A percentile compares a stretch with the other conserved stretches of the same genome.
Evolutionary conservation across 2,888 invertebrate genomes (phyloP).

Genomic region (Morpho deidamia): DNA sequence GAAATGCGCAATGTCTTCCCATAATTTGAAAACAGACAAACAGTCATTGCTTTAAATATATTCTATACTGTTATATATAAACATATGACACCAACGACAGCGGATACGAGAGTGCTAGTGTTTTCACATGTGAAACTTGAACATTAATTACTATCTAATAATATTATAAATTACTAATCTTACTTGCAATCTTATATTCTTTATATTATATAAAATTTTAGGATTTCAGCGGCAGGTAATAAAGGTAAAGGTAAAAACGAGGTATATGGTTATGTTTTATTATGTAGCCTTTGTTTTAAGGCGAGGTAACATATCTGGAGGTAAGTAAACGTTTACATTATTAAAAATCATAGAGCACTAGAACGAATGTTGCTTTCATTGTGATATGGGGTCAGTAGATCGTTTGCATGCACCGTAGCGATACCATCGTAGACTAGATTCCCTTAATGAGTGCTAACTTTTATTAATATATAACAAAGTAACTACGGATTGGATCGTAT

Average conservation of each 20-base stretch:
- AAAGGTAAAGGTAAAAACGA: slow-evolving; percentile 11
- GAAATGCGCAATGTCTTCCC: slow-evolving; percentile 80
- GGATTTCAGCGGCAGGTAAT: slow-evolving; percentile 65
- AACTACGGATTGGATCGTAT: slow-evolving; percentile 41
- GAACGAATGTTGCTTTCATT: slow-evolving; percentile 45
- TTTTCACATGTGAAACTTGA: slow-evolving; percentile 78
- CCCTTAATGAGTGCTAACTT: slow-evolving; percentile 43
- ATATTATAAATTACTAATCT: slow-evolving; percentile 73
- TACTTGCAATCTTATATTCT: slow-evolving; percentile 57
- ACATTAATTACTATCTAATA: slow-evolving; percentile 65
- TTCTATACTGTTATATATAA: slow-evolving; percentile 60
- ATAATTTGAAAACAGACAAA: slow-evolving; percentile 70
- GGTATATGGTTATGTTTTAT: neutral
- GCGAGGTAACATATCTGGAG: slow-evolving; percentile 55
- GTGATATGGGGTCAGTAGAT: slow-evolving; percentile 52
- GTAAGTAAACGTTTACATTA: slow-evolving; percentile 51
- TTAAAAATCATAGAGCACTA: slow-evolving; percentile 7
- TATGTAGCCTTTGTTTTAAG: slow-evolving; percentile 65
- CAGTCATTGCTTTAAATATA: slow-evolving; percentile 74
- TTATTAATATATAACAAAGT: slow-evolving; percentile 41
- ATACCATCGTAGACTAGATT: slow-evolving; percentile 22
- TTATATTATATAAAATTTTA: slow-evolving; percentile 52
- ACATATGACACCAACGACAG: slow-evolving; percentile 64
- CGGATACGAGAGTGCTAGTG: slow-evolving; percentile 76
- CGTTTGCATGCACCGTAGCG: slow-evolving; percentile 48